Evolutionary conservation across 1,140 invertebrate species (phyloP), one percentile per base, ranked within the genome.

Genomic region (Drosophila trapezifrons): DNA sequence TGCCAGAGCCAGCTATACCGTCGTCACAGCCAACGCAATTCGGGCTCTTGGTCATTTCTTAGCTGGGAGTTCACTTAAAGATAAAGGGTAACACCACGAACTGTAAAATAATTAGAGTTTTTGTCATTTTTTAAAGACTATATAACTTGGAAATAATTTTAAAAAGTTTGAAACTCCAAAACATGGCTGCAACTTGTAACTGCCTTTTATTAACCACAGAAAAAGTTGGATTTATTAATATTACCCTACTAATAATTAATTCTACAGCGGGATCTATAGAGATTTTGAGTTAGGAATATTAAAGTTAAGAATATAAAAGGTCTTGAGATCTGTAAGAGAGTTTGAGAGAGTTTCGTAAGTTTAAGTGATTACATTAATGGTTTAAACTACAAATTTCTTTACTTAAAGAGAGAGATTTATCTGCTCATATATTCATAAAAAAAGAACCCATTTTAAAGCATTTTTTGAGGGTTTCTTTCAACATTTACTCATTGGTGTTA

Each of bases 41-140:
- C 12, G 29, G 5, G 29, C 51, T 52, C 51, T 52, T 37, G 29
- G 51, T 29, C 51, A 52, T 37, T 52, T 20, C 17, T 15, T 13
- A 52, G 51, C 8, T 35, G 17, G 9, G 29, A 35, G 49, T 18
- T 52, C 13, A 51, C 12, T 20, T 52, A 3, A 15, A 52, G 20
- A 9, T 35, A 52, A 52, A 37, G 51, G 51, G 51, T 52, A 52
- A 52, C 51, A 37, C 49, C 49, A 13, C 3, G 20, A 52, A 15
- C 35, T 12, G 0, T 27, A 10, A n/a, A 27, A 1, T n/a, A n/a
- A 2, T n/a, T 25, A 22, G 4, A 25, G 22, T 47, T 25, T 25
- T n/a, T 25, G 13, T 10, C 0, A 47, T 15, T 12, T 49, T 17
- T 4, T 12, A 0, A 43, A 43, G 35, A 5, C 4, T 7, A 22